Percentiles rank a stretch among this genome's conserved stretches.
Conservation (phyloP, 2,113 vertebrate genomes). For the Illadopsis cleaveri region DNA sequence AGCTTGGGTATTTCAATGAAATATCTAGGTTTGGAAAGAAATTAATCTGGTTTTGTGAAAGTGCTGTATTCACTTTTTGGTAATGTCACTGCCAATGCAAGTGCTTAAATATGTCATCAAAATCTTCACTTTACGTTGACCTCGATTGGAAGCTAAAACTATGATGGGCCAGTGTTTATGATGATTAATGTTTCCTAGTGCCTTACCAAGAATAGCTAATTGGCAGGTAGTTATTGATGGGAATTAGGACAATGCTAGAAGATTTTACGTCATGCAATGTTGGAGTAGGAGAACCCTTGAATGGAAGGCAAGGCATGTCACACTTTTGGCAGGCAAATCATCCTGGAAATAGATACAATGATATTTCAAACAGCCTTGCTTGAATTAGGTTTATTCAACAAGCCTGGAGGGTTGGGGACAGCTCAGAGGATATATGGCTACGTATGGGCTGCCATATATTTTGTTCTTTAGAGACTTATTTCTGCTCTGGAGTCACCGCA, state of each 20-base stretch:
- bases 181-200: not conserved
- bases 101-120: not conserved
- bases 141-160: not conserved
- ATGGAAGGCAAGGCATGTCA: not conserved
- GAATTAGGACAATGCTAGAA: not conserved
- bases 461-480: not conserved
- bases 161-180: not conserved
- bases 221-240: not conserved
- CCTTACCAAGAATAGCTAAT: not conserved
- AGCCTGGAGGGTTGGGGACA: not conserved
- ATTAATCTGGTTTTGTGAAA: not conserved
- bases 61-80: not conserved
- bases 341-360: not conserved
- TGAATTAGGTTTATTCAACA: not conserved
- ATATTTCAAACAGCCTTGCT: conserved; percentile 3
- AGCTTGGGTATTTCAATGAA: not conserved
- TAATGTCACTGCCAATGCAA: not conserved
- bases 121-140: not conserved
- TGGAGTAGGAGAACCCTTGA: not conserved
- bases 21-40: not conserved
- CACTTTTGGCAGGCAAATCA: not conserved
- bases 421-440: not conserved
- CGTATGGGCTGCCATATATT: not conserved
- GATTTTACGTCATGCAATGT: not conserved
- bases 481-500: conserved; percentile 12